These are phyloP conservation scores for Egretta garzetta DNA, from an alignment of 2,113 vertebrate species.

Conservation along the genomic window DNA sequence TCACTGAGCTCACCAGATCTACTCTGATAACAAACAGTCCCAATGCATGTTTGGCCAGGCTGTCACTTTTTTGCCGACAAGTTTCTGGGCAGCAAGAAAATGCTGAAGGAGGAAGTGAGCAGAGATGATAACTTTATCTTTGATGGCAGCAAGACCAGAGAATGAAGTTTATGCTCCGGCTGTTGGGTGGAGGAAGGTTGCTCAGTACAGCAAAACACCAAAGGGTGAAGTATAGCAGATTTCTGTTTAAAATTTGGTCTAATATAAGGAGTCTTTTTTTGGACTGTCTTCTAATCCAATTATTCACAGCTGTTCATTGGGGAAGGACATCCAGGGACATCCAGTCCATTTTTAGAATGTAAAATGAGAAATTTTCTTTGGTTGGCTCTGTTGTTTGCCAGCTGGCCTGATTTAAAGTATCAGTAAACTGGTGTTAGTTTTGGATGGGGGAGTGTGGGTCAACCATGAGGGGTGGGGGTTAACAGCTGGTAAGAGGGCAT, in stretches of 20 bases:
- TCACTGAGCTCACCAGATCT: background rate
- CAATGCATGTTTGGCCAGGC: background rate
- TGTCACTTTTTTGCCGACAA: background rate
- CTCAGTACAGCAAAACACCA: background rate
- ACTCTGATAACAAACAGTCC: background rate
- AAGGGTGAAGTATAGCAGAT: background rate
- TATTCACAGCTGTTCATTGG: constrained; percentile 39
- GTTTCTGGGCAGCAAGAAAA: constrained; percentile 6
- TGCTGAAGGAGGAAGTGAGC: background rate
- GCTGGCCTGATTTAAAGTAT: constrained; percentile 11
- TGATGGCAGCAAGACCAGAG: background rate
- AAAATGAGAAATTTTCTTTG: constrained; percentile 34
- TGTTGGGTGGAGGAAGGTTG: background rate
- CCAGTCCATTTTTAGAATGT: constrained; percentile 41
- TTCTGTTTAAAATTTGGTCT: constrained; percentile 13
- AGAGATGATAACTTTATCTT: background rate
- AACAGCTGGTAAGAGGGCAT: background rate
- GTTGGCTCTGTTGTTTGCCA: constrained; percentile 13
- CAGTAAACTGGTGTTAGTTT: constrained; percentile 11
- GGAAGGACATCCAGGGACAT: constrained; percentile 38
- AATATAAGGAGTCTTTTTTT: background rate
- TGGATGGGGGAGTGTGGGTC: background rate
- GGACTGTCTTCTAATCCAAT: background rate
- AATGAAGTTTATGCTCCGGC: background rate
- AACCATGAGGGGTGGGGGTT: background rate